Base-by-base conservation (phyloP, 2,113 vertebrate species). In the Delphinapterus leucas region DNA sequence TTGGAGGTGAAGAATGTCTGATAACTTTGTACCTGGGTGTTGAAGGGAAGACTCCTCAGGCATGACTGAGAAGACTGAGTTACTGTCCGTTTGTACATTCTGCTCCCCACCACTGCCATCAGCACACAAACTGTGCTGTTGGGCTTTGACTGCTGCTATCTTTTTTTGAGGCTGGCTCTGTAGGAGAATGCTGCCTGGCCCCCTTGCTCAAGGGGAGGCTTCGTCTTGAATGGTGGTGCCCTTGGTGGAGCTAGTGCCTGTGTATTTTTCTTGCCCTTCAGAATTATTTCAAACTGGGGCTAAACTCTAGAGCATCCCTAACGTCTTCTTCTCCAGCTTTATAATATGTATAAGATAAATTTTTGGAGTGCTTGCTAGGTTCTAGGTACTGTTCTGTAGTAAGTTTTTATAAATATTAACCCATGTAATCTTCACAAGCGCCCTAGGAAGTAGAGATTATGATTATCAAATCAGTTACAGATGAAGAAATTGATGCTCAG, bases 11-110 rank as follows among this genome's bases (percentile, higher is more conserved):
- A 85, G 38, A 38, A 20, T 49, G 17, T 89, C 26, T 14, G 36
- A 61, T 53, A 93, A 28, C 68, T 90, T 89, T 91, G 28, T 47
- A 36, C 44, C 38, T 94, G 25, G 23, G 73, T 90, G 96, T 96
- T 94, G 70, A 90, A 90, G 55, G 74, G 26, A n/a, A 79, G 21
- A 49, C 3, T 89, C 28, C 60, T 82, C 41, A 61, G 25, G 31
- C 76, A 8, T 94, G 33, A 93, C 76, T 73, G 38, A 85, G 71
- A 92, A 96, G 73, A 61, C 79, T 36, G n/a, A 90, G 33, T 31
- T 93, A 77, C 21, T 88, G 12, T 79, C 47, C 38, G 73, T 17
- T 28, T 58, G 20, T 53, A 65, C 28, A 36, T 12, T 31, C 6
- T 44, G 25, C 5, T 10, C 7, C 28, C 36, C 21, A 63, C 23